Evolutionary conservation across 2,888 invertebrate genomes (phyloP).

Genomic region (Eilema griseolum): DNA sequence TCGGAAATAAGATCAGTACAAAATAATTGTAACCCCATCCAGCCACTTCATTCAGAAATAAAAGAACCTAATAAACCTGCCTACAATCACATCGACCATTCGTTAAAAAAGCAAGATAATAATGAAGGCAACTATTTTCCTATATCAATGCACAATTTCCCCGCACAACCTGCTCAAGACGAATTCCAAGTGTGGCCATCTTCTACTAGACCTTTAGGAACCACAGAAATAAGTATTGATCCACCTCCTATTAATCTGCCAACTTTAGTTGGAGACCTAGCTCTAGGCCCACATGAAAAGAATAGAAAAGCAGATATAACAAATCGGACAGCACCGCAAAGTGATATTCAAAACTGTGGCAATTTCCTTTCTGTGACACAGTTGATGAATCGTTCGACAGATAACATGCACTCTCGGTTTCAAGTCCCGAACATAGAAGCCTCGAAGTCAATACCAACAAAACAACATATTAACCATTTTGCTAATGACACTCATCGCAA

Average conservation of each 20-base stretch:
- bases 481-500: constrained; percentile 71
- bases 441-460: constrained; percentile 63
- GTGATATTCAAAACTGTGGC: constrained; percentile 77
- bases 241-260: constrained; percentile 83
- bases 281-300: constrained; percentile 81
- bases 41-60: constrained; percentile 55
- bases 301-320: constrained; percentile 72
- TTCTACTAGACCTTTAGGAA: constrained; percentile 76
- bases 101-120: constrained; percentile 71
- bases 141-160: constrained; percentile 78
- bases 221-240: constrained; percentile 82
- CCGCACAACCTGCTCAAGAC: constrained; percentile 73
- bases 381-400: constrained; percentile 80
- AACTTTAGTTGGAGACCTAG: constrained; percentile 80
- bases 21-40: constrained; percentile 65
- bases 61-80: constrained; percentile 71
- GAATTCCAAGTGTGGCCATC: constrained; percentile 82
- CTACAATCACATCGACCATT: constrained; percentile 66
- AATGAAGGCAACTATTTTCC: constrained; percentile 78
- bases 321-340: constrained; percentile 63
- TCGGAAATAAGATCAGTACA: constrained; percentile 80
- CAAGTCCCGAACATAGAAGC: constrained; percentile 67
- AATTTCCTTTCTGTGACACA: constrained; percentile 83
- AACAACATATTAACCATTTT: constrained; percentile 69
- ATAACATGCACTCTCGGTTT: constrained; percentile 72